These are phyloP conservation scores for Archips crataeganus DNA, from an alignment of 2,888 invertebrate species.

Conservation along the genomic window DNA sequence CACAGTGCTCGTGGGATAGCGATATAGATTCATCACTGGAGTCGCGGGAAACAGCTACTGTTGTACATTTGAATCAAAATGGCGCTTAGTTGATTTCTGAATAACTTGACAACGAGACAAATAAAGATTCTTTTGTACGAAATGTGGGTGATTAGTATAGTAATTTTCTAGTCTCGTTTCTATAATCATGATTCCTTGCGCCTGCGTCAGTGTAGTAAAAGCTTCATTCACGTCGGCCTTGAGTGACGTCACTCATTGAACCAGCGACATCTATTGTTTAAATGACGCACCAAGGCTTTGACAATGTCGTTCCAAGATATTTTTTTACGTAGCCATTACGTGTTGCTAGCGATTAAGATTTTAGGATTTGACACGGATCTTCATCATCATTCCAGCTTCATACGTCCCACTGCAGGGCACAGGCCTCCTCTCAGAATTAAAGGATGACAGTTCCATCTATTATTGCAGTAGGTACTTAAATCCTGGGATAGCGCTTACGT, in stretches of 20 bases:
- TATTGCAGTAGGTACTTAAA: too few relatives aligned
- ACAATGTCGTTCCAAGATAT: background rate
- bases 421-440: too few relatives aligned
- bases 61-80: background rate
- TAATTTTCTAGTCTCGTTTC: constrained; percentile 30
- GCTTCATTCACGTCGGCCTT: constrained; percentile 25
- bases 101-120: background rate
- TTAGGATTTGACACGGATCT: too few relatives aligned
- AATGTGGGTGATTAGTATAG: constrained; percentile 16
- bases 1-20: too few relatives aligned
- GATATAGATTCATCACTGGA: too few relatives aligned
- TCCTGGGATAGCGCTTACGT: too few relatives aligned
- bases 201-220: constrained; percentile 31
- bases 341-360: too few relatives aligned
- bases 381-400: too few relatives aligned
- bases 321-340: background rate
- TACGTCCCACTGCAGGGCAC: too few relatives aligned
- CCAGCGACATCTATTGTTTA: constrained; percentile 34
- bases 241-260: constrained; percentile 19
- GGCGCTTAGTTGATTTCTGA: background rate
- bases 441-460: too few relatives aligned
- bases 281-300: constrained; percentile 10
- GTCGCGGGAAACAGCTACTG: too few relatives aligned
- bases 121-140: constrained; percentile 1
- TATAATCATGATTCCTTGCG: constrained; percentile 16